Evolutionary conservation across 2,113 vertebrate species (phyloP), one percentile per base, ranked within the genome.

Genomic region (Labeo rohita): DNA sequence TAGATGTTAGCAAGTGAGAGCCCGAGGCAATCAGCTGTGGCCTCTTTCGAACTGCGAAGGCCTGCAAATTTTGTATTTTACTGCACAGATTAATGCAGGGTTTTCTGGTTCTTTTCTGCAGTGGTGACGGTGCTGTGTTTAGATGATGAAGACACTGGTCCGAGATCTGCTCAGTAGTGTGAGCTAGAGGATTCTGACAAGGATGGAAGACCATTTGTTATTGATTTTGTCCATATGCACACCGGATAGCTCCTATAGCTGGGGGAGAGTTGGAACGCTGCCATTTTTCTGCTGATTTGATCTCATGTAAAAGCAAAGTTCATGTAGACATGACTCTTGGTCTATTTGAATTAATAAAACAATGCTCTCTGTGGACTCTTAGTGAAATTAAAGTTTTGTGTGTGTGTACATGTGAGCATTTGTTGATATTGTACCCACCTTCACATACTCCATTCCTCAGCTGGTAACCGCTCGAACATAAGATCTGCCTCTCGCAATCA

Each of bases 401-500:
- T 39, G 50, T 11, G 52, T n/a, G 4, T 61, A n/a, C 21, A 61
- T 59, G 54, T 23, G 16, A 49, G 10, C 8, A 52, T 34, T 36
- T 52, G 15, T 36, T 21, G 6, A 34, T 52, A 39, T 8, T 15
- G 56, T 28, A 90, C 92, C 94, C 91, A 98, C 98, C 98, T 91
- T 94, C 85, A 23, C 98, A 99, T 50, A 96, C 94, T 0, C 95
- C 93, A 0, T 95, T 95, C 86, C 88, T 90, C 52, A 95, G 90
- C 80, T 91, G 91, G 78, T 95, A 96, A 75, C 98, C 98, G 0
- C 93, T 90, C 45, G 96, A 94, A 91, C 98, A 99, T 61, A 89
- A 94, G 85, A 96, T 86, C 12, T 95, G 93, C 90, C 92, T 95
- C 89, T 96, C 91, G 83, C 98, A 99, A 12, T 87, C 92, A 90